Conservation (phyloP, 35 echinoderm and acorn worm species). For the Diadema setosum region DNA sequence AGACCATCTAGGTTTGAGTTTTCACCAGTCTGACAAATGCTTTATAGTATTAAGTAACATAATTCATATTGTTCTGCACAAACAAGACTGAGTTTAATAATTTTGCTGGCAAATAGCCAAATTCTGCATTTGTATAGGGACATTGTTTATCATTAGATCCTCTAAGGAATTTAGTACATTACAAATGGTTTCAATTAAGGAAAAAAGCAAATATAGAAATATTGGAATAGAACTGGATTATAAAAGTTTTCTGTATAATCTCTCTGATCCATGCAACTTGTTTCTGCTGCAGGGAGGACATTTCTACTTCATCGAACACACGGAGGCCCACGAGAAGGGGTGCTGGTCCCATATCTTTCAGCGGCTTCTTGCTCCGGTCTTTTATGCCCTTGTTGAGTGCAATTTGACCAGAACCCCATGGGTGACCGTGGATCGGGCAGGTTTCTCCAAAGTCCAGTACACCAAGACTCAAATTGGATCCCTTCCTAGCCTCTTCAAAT, state of each 20-base stretch:
- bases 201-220: not conserved
- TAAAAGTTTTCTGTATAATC: not conserved
- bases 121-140: not conserved
- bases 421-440: not conserved
- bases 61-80: too few species aligned
- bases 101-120: not conserved
- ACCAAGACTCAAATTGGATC: not conserved
- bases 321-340: not conserved
- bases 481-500: not conserved
- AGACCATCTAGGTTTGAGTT: too few species aligned
- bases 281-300: not conserved
- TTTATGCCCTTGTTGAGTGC: not conserved
- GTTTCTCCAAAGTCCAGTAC: not conserved
- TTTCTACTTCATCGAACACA: slow-evolving; percentile 35
- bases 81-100: too few species aligned
- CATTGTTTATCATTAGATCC: too few species aligned
- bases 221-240: not conserved
- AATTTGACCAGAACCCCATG: not conserved
- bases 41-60: too few species aligned
- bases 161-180: too few species aligned
- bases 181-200: not conserved
- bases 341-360: slow-evolving; percentile 15
- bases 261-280: not conserved
- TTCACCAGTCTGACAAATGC: too few species aligned
- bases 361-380: not conserved